These are phyloP conservation scores for Cynoglossus semilaevis DNA, from an alignment of 2,113 vertebrate species.

Conservation along the genomic window DNA sequence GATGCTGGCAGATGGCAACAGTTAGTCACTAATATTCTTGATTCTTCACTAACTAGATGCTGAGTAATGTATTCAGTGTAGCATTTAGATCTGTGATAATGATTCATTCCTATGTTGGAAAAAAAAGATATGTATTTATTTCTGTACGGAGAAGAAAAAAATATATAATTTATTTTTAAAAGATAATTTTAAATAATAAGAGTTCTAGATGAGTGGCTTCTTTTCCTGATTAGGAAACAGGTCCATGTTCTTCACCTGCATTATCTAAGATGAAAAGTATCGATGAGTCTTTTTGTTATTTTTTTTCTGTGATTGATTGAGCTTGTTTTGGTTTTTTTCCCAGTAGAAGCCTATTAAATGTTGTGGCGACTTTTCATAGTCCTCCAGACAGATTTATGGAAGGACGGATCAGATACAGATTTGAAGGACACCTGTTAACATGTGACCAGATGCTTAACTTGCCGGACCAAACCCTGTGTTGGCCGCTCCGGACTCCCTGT, in stretches of 20 bases:
- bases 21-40: slow-evolving; percentile 56
- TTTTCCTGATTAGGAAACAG: slow-evolving; percentile 55
- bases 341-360: slow-evolving; percentile 23
- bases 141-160: slow-evolving; percentile 61
- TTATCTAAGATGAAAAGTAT: slow-evolving; percentile 40
- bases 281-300: slow-evolving; percentile 29
- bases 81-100: slow-evolving; percentile 62
- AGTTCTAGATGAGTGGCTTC: slow-evolving; percentile 57
- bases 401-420: slow-evolving; percentile 24
- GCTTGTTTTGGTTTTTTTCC: slow-evolving; percentile 18
- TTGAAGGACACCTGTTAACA: slow-evolving; percentile 42
- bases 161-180: slow-evolving; percentile 69
- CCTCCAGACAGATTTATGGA: slow-evolving; percentile 22
- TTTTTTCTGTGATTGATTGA: slow-evolving; percentile 35
- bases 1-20: slow-evolving; percentile 54
- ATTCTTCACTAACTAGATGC: slow-evolving; percentile 48
- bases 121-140: slow-evolving; percentile 72
- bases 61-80: slow-evolving; percentile 61
- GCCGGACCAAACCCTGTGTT: slow-evolving; percentile 62
- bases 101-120: slow-evolving; percentile 60
- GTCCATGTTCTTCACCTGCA: slow-evolving; percentile 33
- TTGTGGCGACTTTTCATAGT: slow-evolving; percentile 16
- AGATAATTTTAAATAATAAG: slow-evolving; percentile 57
- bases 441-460: slow-evolving; percentile 50
- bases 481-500: slow-evolving; percentile 48